Percentiles rank a stretch among this genome's conserved stretches.
These are phyloP conservation scores for Phymastichus coffea DNA, from an alignment of 1,140 invertebrate genomes.

Conservation along the genomic window DNA sequence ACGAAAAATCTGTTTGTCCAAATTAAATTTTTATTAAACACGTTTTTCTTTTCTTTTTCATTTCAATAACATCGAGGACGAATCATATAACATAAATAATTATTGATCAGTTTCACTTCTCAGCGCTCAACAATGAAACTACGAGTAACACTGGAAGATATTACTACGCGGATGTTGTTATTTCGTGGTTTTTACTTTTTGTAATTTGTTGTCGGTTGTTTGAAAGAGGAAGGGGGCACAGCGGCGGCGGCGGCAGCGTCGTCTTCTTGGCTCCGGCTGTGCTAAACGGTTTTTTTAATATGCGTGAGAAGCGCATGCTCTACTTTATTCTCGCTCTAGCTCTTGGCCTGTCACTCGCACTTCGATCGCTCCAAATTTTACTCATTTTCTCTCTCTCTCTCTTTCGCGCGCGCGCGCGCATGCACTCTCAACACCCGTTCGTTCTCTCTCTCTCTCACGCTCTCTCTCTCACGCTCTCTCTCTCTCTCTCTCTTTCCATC, in stretches of 20 bases:
- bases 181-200: neutral
- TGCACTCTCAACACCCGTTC: conserved; percentile 26
- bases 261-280: conserved; percentile 30
- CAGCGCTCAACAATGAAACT: conserved; percentile 52
- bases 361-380: too few species aligned
- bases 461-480: too few species aligned
- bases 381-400: too few species aligned
- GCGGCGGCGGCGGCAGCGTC: conserved; percentile 36
- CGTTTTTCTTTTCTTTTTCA: conserved; percentile 44
- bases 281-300: conserved; percentile 27
- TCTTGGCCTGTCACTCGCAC: too few species aligned
- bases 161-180: conserved; percentile 33
- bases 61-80: conserved; percentile 57
- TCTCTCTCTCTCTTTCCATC: too few species aligned
- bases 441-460: too few species aligned
- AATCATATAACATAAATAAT: conserved; percentile 54
- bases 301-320: too few species aligned
- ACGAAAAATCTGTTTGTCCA: too few species aligned
- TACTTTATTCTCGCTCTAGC: too few species aligned
- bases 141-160: conserved; percentile 56
- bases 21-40: conserved; percentile 59
- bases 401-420: conserved; percentile 29
- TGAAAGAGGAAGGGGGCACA: conserved; percentile 8
- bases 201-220: neutral
- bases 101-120: conserved; percentile 56